These are phyloP conservation scores for Salminus brasiliensis DNA, from an alignment of 2,113 vertebrate species.

Conservation along the genomic window DNA sequence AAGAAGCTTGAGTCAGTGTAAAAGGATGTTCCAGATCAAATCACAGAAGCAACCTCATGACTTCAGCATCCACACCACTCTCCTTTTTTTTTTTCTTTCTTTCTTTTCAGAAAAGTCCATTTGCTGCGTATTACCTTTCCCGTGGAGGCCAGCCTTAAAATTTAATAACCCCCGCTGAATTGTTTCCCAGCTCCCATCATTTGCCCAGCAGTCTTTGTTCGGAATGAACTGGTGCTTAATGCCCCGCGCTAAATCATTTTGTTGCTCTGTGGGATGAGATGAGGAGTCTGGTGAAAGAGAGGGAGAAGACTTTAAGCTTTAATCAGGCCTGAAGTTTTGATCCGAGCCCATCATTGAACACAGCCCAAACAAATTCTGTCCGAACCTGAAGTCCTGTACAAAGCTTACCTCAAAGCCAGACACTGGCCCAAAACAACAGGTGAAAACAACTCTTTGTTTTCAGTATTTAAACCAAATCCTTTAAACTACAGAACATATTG, in stretches of 20 bases:
- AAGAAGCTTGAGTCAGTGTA: not conserved
- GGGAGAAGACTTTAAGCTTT: not conserved
- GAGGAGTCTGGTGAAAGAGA: not conserved
- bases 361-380: too few species aligned
- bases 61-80: not conserved
- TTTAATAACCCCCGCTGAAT: constrained; percentile 33
- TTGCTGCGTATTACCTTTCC: constrained; percentile 2
- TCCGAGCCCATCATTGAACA: not conserved
- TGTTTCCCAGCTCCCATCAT: constrained; percentile 9
- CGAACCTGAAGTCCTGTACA: too few species aligned
- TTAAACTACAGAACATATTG: too few species aligned
- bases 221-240: constrained; percentile 3
- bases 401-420: too few species aligned
- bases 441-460: too few species aligned
- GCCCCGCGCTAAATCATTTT: not conserved
- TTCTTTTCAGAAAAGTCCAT: not conserved
- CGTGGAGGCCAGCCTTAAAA: constrained; percentile 5
- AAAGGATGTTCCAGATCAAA: not conserved
- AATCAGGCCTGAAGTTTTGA: not conserved
- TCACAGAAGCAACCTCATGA: not conserved
- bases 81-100: too few species aligned
- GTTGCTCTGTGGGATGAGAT: not conserved
- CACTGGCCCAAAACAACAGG: too few species aligned
- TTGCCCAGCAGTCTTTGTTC: constrained; percentile 10
- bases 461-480: too few species aligned